Percentiles rank a stretch among this genome's conserved stretches.
Evolutionary conservation across 2,113 vertebrate genomes (phyloP).

Genomic region (Rallus limicola): DNA sequence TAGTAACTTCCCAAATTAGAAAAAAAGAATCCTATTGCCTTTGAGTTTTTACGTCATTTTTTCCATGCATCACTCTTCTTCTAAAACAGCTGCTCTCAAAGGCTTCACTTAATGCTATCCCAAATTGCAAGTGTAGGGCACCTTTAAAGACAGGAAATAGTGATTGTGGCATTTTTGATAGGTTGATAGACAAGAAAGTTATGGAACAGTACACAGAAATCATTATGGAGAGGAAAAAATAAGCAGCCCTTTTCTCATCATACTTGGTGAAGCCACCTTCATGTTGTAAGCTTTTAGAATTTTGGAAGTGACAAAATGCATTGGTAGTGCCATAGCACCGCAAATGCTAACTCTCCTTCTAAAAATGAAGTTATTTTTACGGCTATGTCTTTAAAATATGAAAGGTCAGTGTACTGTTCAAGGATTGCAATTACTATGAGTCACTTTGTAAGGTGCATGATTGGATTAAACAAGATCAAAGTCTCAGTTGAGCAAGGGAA

Average conservation of each 20-base stretch:
- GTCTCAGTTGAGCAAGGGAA: background rate
- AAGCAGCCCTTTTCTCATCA: background rate
- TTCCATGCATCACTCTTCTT: background rate
- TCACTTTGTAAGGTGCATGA: background rate
- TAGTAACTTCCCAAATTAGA: background rate
- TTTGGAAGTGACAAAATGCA: background rate
- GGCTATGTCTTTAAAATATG: background rate
- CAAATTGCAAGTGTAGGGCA: background rate
- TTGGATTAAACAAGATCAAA: conserved; percentile 35
- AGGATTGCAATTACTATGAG: background rate
- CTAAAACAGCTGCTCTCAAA: background rate
- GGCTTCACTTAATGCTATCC: background rate
- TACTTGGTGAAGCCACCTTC: background rate
- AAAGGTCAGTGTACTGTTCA: background rate
- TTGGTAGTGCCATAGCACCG: background rate
- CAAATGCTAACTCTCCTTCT: background rate
- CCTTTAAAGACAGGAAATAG: background rate
- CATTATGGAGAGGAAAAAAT: background rate
- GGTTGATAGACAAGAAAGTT: background rate
- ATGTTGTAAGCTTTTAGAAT: background rate
- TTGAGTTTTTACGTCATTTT: background rate
- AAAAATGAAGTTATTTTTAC: background rate
- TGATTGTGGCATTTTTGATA: background rate
- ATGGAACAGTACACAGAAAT: background rate
- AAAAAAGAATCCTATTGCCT: background rate